These are phyloP conservation scores for Amphiprion ocellaris DNA, from an alignment of 2,113 vertebrate species.

Conservation along the genomic window DNA sequence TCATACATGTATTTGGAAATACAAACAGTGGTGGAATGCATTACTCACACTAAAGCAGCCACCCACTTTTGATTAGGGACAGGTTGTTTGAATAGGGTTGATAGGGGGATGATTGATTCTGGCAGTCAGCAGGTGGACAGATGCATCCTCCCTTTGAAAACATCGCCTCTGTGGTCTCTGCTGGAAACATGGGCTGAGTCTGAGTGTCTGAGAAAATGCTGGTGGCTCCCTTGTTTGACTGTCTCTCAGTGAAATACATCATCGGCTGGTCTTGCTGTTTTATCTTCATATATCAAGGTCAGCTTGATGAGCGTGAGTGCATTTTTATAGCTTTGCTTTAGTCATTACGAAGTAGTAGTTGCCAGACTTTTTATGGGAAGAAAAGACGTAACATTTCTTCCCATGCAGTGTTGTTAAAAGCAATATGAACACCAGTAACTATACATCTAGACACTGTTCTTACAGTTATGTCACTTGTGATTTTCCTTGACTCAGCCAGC, in stretches of 20 bases:
- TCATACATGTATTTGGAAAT: constrained; percentile 37
- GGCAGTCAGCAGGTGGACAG: constrained; percentile 48
- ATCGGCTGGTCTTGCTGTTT: constrained; percentile 11
- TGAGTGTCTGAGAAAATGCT: constrained; percentile 23
- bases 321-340: constrained; percentile 3
- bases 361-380: not conserved
- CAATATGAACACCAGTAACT: not conserved
- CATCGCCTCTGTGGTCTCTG: constrained; percentile 35
- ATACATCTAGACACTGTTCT: constrained; percentile 4
- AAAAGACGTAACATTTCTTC: constrained; percentile 17
- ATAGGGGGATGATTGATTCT: constrained; percentile 64
- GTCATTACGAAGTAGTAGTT: not conserved
- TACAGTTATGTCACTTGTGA: not conserved
- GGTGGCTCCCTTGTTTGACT: constrained; percentile 23
- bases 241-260: constrained; percentile 10
- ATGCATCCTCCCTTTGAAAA: constrained; percentile 59
- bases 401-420: not conserved
- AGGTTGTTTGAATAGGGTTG: constrained; percentile 61
- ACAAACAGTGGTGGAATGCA: constrained; percentile 53
- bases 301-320: not conserved
- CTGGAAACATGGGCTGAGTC: not conserved
- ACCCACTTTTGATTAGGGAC: constrained; percentile 42
- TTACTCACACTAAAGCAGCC: constrained; percentile 39
- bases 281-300: not conserved
- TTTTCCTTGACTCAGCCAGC: constrained; percentile 5